Conservation (phyloP, 2,113 vertebrate genomes). For the Dendrocopos noguchii region DNA sequence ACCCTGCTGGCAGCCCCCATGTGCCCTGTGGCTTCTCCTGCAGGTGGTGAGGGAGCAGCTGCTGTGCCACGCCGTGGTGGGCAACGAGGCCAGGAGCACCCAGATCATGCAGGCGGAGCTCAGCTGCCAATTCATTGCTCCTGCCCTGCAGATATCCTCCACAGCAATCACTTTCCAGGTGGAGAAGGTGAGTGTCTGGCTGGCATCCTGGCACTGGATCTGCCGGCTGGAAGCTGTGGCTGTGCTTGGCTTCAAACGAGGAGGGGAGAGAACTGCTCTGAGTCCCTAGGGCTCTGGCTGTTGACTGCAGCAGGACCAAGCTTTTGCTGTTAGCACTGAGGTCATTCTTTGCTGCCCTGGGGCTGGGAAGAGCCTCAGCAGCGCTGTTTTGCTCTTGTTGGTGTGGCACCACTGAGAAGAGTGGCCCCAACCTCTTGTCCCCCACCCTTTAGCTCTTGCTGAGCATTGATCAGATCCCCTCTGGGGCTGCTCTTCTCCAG, state of each 20-base stretch:
- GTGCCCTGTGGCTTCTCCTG: neutral
- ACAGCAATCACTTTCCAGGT: constrained; percentile 79
- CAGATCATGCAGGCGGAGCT: constrained; percentile 79
- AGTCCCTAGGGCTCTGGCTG: neutral
- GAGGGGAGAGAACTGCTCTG: no score
- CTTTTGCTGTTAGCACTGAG: neutral
- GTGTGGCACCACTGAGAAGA: no score
- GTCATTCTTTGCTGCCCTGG: neutral
- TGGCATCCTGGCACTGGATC: neutral
- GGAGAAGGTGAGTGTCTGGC: constrained; percentile 78
- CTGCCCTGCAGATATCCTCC: constrained; percentile 79
- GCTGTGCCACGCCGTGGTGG: constrained; percentile 79
- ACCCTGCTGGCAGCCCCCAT: no score
- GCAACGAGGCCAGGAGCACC: constrained; percentile 49
- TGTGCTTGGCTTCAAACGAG: no score
- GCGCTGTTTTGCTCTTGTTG: no score
- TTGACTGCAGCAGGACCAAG: neutral
- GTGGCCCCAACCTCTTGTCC: no score
- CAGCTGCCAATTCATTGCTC: constrained; percentile 83
- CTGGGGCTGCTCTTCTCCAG: no score
- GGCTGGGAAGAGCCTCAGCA: no score
- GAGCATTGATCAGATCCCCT: no score
- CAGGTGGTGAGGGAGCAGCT: constrained; percentile 83
- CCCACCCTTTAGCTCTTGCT: neutral
- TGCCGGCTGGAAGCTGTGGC: neutral